A percentile compares a stretch with the other conserved stretches of the same genome.
phyloP scores from a whole-genome alignment of 2,113 vertebrate genomes.

The Rhombomys opimus region DNA sequence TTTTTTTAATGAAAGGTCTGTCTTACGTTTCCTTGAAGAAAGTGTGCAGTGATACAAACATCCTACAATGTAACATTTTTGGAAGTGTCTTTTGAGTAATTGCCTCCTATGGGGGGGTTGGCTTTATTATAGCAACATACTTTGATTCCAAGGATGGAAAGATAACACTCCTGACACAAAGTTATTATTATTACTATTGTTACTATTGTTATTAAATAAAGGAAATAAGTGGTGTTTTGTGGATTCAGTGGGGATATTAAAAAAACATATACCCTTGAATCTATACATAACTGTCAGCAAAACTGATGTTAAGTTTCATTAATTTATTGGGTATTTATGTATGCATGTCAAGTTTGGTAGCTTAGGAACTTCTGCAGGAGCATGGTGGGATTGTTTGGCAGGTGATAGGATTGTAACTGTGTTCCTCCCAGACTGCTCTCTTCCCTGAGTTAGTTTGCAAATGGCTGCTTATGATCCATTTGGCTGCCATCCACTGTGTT shows the following conservation, averaged over 20 bases:
- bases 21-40: not conserved
- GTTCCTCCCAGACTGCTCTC: too few relatives aligned
- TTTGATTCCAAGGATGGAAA: not conserved
- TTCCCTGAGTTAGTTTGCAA: not conserved
- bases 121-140: constrained; percentile 9
- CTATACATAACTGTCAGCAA: not conserved
- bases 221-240: not conserved
- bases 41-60: not conserved
- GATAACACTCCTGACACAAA: not conserved
- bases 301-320: not conserved
- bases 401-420: not conserved
- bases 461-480: not conserved
- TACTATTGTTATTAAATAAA: not conserved
- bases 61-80: not conserved
- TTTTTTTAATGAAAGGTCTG: constrained; percentile 24
- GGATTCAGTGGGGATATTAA: constrained; percentile 19
- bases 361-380: not conserved
- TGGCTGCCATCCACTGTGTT: not conserved
- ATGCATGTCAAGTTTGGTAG: not conserved
- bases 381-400: not conserved
- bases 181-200: not conserved
- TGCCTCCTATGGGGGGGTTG: not conserved
- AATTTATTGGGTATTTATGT: constrained; percentile 3
- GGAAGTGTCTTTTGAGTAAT: constrained; percentile 24
- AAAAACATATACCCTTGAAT: not conserved